Conservation (phyloP, 2,888 invertebrate genomes). For the Eugnorisma glareosa region DNA sequence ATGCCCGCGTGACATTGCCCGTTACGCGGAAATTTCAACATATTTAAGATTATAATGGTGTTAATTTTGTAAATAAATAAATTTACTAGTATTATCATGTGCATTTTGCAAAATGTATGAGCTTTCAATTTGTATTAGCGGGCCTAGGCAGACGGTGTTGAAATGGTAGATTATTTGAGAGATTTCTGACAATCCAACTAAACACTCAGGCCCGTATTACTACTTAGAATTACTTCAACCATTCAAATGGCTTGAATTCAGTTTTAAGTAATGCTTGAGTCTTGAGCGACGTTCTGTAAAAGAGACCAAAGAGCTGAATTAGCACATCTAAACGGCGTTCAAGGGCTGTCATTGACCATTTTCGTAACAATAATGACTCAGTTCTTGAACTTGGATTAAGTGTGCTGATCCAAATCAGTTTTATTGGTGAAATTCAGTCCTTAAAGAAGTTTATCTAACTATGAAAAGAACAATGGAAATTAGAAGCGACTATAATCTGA, state of each 20-base stretch:
- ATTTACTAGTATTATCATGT: conserved; percentile 68
- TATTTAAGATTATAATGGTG: conserved; percentile 44
- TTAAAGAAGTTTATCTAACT: not conserved
- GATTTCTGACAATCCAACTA: not conserved
- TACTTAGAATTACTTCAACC: not conserved
- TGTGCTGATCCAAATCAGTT: not conserved
- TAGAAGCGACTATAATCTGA: conserved; percentile 4
- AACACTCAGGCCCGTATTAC: not conserved
- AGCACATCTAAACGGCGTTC: not conserved
- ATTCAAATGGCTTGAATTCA: not conserved
- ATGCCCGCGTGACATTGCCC: conserved; percentile 1
- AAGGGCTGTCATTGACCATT: not conserved
- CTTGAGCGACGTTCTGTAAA: no score
- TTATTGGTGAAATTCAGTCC: not conserved
- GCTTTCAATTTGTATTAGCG: conserved; percentile 72
- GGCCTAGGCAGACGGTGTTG: conserved; percentile 51
- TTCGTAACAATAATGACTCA: not conserved
- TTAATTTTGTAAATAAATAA: conserved; percentile 68
- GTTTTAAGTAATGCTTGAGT: not conserved
- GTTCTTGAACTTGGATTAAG: not conserved
- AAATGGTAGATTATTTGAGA: conserved; percentile 38
- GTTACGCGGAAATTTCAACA: conserved; percentile 22
- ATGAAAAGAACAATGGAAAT: not conserved
- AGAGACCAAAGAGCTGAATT: not conserved
- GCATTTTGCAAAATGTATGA: conserved; percentile 77